Conservation (phyloP, 2,888 invertebrate species). For the Amphimallon solstitiale region DNA sequence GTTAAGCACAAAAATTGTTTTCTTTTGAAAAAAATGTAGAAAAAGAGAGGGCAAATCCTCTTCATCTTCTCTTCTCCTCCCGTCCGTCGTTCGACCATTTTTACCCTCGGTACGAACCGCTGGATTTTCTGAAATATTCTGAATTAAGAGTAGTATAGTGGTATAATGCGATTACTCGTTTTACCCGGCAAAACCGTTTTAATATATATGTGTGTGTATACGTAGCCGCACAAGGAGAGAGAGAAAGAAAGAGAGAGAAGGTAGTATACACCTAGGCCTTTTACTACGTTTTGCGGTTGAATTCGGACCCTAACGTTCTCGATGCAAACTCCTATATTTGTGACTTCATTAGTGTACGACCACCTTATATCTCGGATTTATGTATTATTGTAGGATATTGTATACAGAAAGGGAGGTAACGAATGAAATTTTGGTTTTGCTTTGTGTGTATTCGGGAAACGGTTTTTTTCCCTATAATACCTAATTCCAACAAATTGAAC, state of each 20-base stretch:
- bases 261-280: too few species aligned
- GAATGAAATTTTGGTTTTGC: too few species aligned
- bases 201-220: too few species aligned
- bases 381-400: too few species aligned
- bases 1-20: slow-evolving; percentile 10
- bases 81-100: neutral
- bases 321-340: slow-evolving; percentile 5
- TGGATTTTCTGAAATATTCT: neutral
- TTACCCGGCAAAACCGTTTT: neutral
- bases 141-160: slow-evolving; percentile 2
- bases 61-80: neutral
- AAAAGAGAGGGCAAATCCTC: neutral
- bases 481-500: too few species aligned
- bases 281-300: neutral
- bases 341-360: slow-evolving; percentile 6
- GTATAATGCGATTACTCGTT: slow-evolving; percentile 19
- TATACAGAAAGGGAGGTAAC: too few species aligned
- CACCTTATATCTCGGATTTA: too few species aligned
- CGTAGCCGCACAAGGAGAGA: too few species aligned
- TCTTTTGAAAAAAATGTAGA: neutral
- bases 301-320: neutral
- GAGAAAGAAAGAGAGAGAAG: too few species aligned
- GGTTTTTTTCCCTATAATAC: too few species aligned
- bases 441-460: too few species aligned
- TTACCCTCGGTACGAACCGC: neutral